Evolutionary conservation across 2,888 invertebrate species (phyloP), one percentile per base, ranked within the genome.

Genomic region (Lapara coniferarum): DNA sequence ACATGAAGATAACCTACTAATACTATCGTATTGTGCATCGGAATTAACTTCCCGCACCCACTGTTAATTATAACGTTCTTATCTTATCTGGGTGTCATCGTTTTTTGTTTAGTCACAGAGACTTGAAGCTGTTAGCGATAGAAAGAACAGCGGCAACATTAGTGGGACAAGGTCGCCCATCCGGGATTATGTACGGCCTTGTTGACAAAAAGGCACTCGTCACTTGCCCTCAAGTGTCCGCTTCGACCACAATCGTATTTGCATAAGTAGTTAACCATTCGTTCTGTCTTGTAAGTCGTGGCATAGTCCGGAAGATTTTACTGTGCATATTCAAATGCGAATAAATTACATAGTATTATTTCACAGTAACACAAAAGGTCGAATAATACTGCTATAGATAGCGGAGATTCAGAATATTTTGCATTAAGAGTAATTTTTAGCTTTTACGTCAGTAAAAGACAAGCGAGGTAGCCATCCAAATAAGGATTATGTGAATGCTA

Each of bases 101-200:
- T 49, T 49, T 49, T 16, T 63, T 46, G 16, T 16, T 19, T 19
- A 13, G 12, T 13, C 59, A 46, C 59, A 1, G 16, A 12, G 13
- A 6, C 14, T 49, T 16, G 49, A 63, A 37, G 37, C 37, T 37
- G 14, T 49, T 46, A 46, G 63, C 63, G 63, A 46, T 19, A 49
- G 63, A 49, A 63, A 49, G 63, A 63, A 19, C 19, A 10, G 19
- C 55, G 19, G 63, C 49, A 49, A 74, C 73, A 71, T 77, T 73
- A 76, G 73, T 78, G 74, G 80, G 79, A 75, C 86, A 80, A 87
- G 85, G 85, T 75, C 80, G 71, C 66, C 67, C 63, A 63, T 63
- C 73, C 71, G 69, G 74, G 74, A 66, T 72, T 75, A 78, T 74
- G 75, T 30, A 69, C 66, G 78, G 74, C 85, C 84, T 83, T 80